Base-by-base conservation (phyloP, 1,140 invertebrate species). In the Macrobrachium nipponense region DNA sequence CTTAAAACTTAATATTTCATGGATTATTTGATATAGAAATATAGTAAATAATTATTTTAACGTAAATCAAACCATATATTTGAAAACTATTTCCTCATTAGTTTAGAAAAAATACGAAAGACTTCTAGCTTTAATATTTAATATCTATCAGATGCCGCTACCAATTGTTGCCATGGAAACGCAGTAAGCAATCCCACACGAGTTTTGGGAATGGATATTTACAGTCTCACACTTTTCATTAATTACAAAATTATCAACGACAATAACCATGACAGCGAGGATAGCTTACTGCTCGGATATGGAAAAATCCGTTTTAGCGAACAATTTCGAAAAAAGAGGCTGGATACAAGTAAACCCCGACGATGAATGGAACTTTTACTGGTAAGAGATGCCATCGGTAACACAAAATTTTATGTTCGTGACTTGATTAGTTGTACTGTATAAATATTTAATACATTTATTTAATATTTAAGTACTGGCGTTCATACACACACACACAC, bases 311-410 rank as follows among this genome's bases (percentile, higher is more conserved):
- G 97, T 98, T 6, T 93, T 98, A 85, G 94, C 97, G 64, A 95
- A 96, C 88, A 98, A 98, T 91, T 98, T 98, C 90, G 97, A 98
- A 90, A 96, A 97, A 91, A 92, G 97, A 87, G 97, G 96, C 11
- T 99, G 97, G 97, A 92, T 94, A 43, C 95, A 97, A 92, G 97
- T 98, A 15, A 94, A 94, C 20, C 95, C 96, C 1, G 97, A 98
- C 88, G 97, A 99, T 90, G 97, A 98, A 89, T 99, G 97, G 97
- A 97, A 98, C 91, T 97, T 98, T 91, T 98, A 98, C 91, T 99
- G 97, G 97, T 95, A 92, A 91, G 84, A 60, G 7, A 58, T 10
- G 64, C 2, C 51, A 51, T 0, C 51, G 8, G 51, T 0, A 51
- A 51, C 7, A 6, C 27, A 36, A 36, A 36, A 36, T 36, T 36